These are phyloP conservation scores for Copidosoma floridanum DNA, from an alignment of 1,140 invertebrate genomes.

Conservation along the genomic window DNA sequence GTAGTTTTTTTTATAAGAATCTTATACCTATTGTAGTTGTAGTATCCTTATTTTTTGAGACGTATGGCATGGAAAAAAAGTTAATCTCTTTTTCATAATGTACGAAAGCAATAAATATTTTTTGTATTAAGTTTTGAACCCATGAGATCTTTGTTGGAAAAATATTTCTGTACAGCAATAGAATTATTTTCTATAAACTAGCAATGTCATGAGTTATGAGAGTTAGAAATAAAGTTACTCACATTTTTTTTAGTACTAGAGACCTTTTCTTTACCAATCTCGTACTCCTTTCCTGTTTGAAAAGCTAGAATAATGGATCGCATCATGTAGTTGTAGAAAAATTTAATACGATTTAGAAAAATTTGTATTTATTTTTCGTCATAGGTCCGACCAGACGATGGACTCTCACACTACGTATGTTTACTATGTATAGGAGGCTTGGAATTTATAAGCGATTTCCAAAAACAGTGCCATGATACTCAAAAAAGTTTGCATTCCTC, in stretches of 20 bases:
- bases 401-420: conserved; percentile 36
- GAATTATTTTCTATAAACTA: no score
- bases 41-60: conserved; percentile 4
- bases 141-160: no score
- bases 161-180: no score
- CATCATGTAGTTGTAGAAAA: no score
- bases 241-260: background rate
- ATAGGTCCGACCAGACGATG: conserved; percentile 41
- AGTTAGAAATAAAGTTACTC: conserved; percentile 9
- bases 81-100: no score
- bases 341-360: no score
- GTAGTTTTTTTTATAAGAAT: conserved; percentile 4
- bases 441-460: conserved; percentile 43
- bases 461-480: conserved; percentile 32
- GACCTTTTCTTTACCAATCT: background rate
- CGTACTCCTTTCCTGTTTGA: no score
- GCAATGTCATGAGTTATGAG: no score
- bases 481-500: conserved; percentile 33
- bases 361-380: no score
- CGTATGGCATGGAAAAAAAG: no score
- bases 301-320: conserved; percentile 9
- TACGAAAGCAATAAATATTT: conserved; percentile 6
- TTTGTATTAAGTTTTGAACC: no score
- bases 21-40: conserved; percentile 9
- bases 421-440: conserved; percentile 37